Conservation (phyloP, 1,140 invertebrate genomes). For the Belonocnema kinseyi region DNA sequence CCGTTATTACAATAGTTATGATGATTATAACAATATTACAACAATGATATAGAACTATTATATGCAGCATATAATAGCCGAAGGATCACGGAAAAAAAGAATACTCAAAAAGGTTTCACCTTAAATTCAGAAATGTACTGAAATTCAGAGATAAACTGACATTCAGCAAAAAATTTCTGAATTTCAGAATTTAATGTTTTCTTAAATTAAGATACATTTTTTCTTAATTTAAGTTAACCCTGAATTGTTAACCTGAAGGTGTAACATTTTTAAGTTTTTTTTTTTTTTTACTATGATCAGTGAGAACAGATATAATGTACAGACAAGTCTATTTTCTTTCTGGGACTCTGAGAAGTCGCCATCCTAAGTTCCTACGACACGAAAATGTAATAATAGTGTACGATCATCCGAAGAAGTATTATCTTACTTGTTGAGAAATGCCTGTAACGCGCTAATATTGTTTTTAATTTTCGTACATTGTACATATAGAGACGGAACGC, state of each 20-base stretch:
- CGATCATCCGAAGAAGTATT: slow-evolving; percentile 50
- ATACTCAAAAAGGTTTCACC: too few relatives aligned
- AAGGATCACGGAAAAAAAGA: neutral
- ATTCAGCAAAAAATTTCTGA: too few relatives aligned
- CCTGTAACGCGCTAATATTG: slow-evolving; percentile 58
- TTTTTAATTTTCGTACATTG: slow-evolving; percentile 69
- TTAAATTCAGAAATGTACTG: too few relatives aligned
- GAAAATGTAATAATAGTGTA: slow-evolving; percentile 63
- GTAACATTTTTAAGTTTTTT: too few relatives aligned
- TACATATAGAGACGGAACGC: slow-evolving; percentile 70
- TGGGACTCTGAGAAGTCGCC: slow-evolving; percentile 61
- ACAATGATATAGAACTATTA: slow-evolving; percentile 37
- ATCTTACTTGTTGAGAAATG: slow-evolving; percentile 56
- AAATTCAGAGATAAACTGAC: too few relatives aligned
- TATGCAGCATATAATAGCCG: slow-evolving; percentile 37
- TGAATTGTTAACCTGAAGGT: too few relatives aligned
- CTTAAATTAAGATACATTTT: too few relatives aligned
- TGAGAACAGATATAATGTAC: slow-evolving; percentile 44
- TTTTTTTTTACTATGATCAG: neutral
- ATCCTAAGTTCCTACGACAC: slow-evolving; percentile 73
- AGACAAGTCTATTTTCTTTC: slow-evolving; percentile 58
- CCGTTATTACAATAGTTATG: slow-evolving; percentile 47
- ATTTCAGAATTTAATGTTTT: too few relatives aligned
- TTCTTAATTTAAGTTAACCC: too few relatives aligned
- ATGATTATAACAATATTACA: slow-evolving; percentile 47